Base-by-base conservation (phyloP, 2,797 vertebrate species). In the Holocentrus rufus region DNA sequence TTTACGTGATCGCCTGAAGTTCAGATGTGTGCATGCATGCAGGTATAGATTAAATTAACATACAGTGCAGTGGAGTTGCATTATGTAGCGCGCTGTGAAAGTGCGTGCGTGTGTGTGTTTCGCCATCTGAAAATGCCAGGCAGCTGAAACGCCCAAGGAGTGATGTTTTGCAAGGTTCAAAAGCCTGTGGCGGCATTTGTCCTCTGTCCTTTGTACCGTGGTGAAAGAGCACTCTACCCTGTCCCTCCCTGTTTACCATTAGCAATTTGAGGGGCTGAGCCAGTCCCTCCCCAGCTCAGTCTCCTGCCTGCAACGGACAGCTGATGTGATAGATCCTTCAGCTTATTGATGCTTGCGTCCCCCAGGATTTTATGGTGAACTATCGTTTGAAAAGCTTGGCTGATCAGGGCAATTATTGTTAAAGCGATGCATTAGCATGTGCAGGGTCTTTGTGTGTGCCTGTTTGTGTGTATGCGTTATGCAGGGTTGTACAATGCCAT, bases 31-130 rank as follows among this genome's bases (percentile, higher is more conserved):
- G 79, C 74, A 79, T 22, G 53, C 85, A 74, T 87, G 78, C 84
- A 87, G 81, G 87, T 91, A 86, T 87, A 93, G 93, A 94, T 94
- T 90, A 93, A 92, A 94, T 94, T 92, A 94, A 92, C 91, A 93
- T 93, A 88, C 74, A 72, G 78, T 13, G 63, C 17, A 49, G 72
- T 79, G 79, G 72, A 86, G 81, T 77, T 85, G 89, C 85, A 85
- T 91, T 91, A 83, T 88, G 83, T 85, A 68, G 74, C 62, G 44
- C 7, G 15, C 44, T 42, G 74, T 62, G 69, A 72, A 72, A 6
- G 22, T 65, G 60, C 22, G 68, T 61, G 17, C 42, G 23, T 36
- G 58, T 65, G 56, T 59, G 49, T 60, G 54, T 73, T 77, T 87
- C 69, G 64, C 73, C 72, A 60, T 79, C 74, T 82, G 73, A 58